Evolutionary conservation across 2,888 invertebrate genomes (phyloP), one percentile per base, ranked within the genome.

Genomic region (Apamea anceps): DNA sequence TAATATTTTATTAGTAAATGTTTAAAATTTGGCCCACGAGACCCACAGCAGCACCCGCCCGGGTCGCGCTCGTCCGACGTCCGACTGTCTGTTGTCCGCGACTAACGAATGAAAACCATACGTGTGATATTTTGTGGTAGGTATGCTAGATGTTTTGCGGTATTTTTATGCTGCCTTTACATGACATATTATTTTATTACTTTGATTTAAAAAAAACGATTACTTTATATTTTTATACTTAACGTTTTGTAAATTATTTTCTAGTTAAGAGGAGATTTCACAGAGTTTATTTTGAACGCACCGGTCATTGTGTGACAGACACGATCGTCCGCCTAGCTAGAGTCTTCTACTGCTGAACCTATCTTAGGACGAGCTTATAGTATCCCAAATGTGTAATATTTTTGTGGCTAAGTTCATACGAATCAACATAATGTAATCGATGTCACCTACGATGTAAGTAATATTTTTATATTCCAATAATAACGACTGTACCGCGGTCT

Each of bases 1-100:
- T 97, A 96, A 97, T 96, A 97, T 97, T 97, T 97, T 97, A 97
- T 97, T 97, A 97, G 96, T 96, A 95, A 96, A 97, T 97, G 96
- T 96, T 96, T 96, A 96, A 95, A 94, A 94, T 94, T 95, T 92
- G 95, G 95, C 96, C 95, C 95, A 91, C 90, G 93, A 93, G 93
- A 88, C 84, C 91, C 90, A 86, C 93, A 88, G 91, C 91, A 92
- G 91, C 90, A 70, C 93, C 89, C 92, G 90, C 91, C 91, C 91
- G 89, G 86, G 87, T 84, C 87, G 89, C 54, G 2, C 83, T 45
- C 67, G 80, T 45, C 65, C 42, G 70, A 84, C 54, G 82, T 60
- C 87, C 83, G 84, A 86, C 87, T 80, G 80, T 82, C 87, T 80
- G 82, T 88, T 81, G 77, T 77, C 81, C 80, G 89, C 88, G 89